Evolutionary conservation across 2,113 vertebrate genomes (phyloP).

Genomic region (Gnathonemus echidnorhynchus): DNA sequence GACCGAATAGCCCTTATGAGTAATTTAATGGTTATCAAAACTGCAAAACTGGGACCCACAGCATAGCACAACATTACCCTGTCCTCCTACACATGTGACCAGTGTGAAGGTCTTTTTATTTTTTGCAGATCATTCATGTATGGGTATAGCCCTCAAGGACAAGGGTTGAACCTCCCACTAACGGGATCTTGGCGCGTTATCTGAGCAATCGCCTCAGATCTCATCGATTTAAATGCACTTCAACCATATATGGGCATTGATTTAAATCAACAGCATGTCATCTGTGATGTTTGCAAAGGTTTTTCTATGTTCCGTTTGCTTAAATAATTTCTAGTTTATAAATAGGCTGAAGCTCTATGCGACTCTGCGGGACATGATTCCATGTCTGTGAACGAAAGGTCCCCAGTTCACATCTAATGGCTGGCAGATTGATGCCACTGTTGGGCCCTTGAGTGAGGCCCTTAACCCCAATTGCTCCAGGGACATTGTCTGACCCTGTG

Average conservation of each 20-base stretch:
- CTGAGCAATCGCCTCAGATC: neutral
- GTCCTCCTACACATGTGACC: neutral
- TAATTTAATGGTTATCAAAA: neutral
- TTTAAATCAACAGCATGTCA: neutral
- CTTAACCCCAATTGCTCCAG: neutral
- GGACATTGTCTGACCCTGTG: neutral
- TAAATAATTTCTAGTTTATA: neutral
- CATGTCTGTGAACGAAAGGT: neutral
- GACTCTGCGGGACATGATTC: neutral
- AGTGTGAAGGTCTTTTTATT: neutral
- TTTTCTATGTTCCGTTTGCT: neutral
- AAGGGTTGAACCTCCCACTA: neutral
- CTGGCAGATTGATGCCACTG: neutral
- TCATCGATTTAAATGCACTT: neutral
- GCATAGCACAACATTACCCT: neutral
- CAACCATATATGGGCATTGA: neutral
- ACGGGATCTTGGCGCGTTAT: neutral
- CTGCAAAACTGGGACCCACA: neutral
- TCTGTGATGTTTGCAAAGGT: neutral
- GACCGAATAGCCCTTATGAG: neutral
- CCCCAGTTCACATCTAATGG: neutral
- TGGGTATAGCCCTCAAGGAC: neutral
- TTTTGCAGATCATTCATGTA: neutral
- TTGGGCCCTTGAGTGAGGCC: neutral
- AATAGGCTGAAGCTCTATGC: neutral